phyloP scores from a whole-genome alignment of 1,140 invertebrate species.

The Campoletis sonorensis region DNA sequence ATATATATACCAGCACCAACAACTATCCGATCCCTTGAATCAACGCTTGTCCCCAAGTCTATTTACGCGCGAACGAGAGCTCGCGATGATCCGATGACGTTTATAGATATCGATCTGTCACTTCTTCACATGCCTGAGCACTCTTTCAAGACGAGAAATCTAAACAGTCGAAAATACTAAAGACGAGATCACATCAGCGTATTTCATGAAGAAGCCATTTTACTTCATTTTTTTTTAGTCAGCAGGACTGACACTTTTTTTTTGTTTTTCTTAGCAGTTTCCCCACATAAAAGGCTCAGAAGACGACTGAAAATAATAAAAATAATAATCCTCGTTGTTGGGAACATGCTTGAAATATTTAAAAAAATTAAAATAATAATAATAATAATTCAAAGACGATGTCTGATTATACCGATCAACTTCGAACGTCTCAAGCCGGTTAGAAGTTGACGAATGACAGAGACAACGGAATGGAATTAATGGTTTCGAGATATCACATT shows the following conservation, averaged over 20 bases:
- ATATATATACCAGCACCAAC: neutral
- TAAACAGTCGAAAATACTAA: neutral
- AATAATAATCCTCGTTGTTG: neutral
- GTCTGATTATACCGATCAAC: conserved; percentile 9
- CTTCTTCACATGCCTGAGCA: neutral
- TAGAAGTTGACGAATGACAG: conserved; percentile 16
- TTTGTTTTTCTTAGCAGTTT: too few species aligned
- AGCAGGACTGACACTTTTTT: too few species aligned
- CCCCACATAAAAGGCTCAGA: too few species aligned
- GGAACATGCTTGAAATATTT: neutral
- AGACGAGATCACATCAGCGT: too few species aligned
- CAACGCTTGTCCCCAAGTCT: neutral
- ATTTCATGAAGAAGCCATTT: too few species aligned
- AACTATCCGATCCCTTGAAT: neutral
- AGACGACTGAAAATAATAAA: neutral
- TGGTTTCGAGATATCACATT: conserved; percentile 8
- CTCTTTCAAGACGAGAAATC: neutral
- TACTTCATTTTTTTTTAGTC: too few species aligned
- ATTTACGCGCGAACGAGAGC: conserved; percentile 2
- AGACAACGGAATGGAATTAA: conserved; percentile 8
- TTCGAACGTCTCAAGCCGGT: conserved; percentile 2
- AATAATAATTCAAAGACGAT: neutral
- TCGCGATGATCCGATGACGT: neutral
- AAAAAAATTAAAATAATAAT: neutral
- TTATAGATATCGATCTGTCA: neutral